Percentiles rank a stretch among this genome's conserved stretches.
Conservation (phyloP, 2,113 vertebrate genomes). For the Microtus pennsylvanicus region DNA sequence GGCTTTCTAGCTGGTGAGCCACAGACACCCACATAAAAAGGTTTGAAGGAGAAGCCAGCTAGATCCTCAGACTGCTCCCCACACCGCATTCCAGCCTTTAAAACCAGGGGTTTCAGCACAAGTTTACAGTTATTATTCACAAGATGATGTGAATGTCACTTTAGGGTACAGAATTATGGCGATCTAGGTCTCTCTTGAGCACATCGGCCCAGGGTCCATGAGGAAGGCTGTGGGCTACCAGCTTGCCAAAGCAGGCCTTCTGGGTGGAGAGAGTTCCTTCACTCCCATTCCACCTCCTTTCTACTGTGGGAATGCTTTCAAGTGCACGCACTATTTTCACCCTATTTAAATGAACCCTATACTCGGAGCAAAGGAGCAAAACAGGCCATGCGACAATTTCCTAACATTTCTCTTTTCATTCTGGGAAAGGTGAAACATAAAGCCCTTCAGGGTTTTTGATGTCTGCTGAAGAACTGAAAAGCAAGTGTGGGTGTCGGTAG, state of each 20-base stretch:
- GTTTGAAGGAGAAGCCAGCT: not conserved
- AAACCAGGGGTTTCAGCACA: slow-evolving; percentile 4
- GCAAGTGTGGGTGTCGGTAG: no score
- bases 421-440: slow-evolving; percentile 12
- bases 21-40: slow-evolving; percentile 43
- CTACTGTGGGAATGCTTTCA: not conserved
- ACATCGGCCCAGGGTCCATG: not conserved
- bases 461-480: not conserved
- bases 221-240: not conserved
- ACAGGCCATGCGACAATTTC: not conserved
- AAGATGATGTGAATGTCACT: not conserved
- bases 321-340: not conserved
- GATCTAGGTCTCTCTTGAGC: not conserved
- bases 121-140: slow-evolving; percentile 1
- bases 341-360: not conserved
- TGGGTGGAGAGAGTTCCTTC: not conserved
- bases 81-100: not conserved
- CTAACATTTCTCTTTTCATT: not conserved
- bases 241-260: not conserved
- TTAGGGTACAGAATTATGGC: not conserved
- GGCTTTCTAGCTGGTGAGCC: slow-evolving; percentile 32
- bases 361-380: not conserved
- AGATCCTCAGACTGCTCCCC: not conserved
- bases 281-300: not conserved
- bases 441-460: not conserved